Conservation (phyloP, 2,888 invertebrate species). For the Spicauda simplicius region DNA sequence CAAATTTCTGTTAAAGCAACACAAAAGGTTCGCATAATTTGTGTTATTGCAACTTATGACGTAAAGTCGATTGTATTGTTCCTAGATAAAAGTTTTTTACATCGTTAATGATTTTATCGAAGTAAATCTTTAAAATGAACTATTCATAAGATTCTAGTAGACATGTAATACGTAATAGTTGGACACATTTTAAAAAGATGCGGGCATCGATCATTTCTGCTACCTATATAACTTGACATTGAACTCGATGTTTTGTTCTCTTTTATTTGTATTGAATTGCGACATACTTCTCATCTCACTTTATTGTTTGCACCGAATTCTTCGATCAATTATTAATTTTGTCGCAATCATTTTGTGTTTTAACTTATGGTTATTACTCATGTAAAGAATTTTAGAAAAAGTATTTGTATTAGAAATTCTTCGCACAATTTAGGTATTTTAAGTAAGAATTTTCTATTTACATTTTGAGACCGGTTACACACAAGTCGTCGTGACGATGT, state of each 20-base stretch:
- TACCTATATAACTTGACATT: not conserved
- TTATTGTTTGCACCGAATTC: not conserved
- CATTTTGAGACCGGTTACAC: not conserved
- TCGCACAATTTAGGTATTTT: no score
- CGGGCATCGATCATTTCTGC: not conserved
- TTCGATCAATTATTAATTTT: not conserved
- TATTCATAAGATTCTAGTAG: not conserved
- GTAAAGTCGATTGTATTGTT: constrained; percentile 18
- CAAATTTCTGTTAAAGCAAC: constrained; percentile 6
- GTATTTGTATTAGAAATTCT: no score
- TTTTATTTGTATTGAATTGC: not conserved
- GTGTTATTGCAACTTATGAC: not conserved
- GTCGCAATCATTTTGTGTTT: no score
- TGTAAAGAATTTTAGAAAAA: no score
- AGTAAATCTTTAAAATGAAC: not conserved
- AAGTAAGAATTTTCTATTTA: not conserved
- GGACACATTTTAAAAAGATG: not conserved
- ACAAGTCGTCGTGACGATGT: constrained; percentile 47
- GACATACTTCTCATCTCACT: not conserved
- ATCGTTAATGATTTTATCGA: not conserved
- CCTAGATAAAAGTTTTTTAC: not conserved
- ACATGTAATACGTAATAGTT: no score
- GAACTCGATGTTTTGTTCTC: not conserved
- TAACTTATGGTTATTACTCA: no score
- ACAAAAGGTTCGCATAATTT: constrained; percentile 11